Conservation (phyloP, 1,140 invertebrate genomes). For the Metopolophium dirhodum region DNA sequence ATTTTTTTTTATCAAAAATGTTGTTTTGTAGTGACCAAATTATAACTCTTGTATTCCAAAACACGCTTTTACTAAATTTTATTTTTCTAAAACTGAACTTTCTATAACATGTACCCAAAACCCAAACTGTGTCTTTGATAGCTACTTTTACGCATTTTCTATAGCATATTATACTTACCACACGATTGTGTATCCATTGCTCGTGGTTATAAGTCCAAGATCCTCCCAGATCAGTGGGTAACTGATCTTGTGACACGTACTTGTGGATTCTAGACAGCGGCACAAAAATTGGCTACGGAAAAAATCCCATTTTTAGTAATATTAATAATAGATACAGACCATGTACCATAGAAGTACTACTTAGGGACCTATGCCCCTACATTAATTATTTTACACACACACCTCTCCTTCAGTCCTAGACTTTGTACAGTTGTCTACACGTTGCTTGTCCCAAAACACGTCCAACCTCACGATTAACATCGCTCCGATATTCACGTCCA, state of each 20-base stretch:
- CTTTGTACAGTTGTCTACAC: constrained; percentile 74
- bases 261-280: constrained; percentile 72
- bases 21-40: not conserved
- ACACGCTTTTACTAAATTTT: not conserved
- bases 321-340: not conserved
- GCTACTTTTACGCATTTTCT: not conserved
- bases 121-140: not conserved
- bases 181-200: constrained; percentile 82
- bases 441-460: constrained; percentile 76
- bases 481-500: constrained; percentile 66
- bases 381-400: constrained; percentile 58
- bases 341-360: not conserved
- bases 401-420: constrained; percentile 72
- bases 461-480: constrained; percentile 73
- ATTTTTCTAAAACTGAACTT: not conserved
- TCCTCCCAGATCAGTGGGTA: constrained; percentile 83
- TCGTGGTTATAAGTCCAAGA: constrained; percentile 78
- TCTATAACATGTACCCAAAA: not conserved
- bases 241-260: constrained; percentile 74
- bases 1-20: not conserved
- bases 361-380: not conserved
- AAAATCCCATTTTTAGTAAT: not conserved
- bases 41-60: not conserved
- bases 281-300: constrained; percentile 69
- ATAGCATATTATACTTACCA: constrained; percentile 68